Conservation (phyloP, 2,888 invertebrate genomes). For the Odontocolon sp. region DNA sequence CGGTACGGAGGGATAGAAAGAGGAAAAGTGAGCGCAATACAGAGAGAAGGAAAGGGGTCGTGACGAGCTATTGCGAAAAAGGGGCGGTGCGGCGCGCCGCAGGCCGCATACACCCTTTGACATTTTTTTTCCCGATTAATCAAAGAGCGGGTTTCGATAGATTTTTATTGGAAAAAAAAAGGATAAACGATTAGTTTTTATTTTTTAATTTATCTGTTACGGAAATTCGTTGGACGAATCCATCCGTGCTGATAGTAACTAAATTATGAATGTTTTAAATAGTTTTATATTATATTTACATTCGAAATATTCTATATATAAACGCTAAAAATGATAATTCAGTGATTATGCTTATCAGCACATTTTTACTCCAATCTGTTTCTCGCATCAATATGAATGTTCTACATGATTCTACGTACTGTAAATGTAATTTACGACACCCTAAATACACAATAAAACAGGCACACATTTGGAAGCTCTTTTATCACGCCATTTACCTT, state of each 20-base stretch:
- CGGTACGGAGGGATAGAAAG: slow-evolving; percentile 50
- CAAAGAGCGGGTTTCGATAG: slow-evolving; percentile 51
- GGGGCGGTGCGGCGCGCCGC: slow-evolving; percentile 51
- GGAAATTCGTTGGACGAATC: too few relatives aligned
- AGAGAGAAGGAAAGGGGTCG: slow-evolving; percentile 45
- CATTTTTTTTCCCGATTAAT: slow-evolving; percentile 43
- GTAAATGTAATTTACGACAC: not conserved
- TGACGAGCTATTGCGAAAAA: slow-evolving; percentile 5
- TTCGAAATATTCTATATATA: too few relatives aligned
- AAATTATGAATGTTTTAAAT: too few relatives aligned
- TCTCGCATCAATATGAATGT: too few relatives aligned
- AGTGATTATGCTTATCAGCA: too few relatives aligned
- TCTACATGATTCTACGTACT: too few relatives aligned
- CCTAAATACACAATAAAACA: slow-evolving; percentile 1
- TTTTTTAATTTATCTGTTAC: not conserved
- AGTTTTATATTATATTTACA: too few relatives aligned
- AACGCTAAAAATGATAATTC: too few relatives aligned
- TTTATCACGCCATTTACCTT: slow-evolving; percentile 10
- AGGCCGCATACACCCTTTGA: slow-evolving; percentile 51
- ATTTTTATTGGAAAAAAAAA: slow-evolving; percentile 42
- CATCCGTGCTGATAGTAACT: too few relatives aligned
- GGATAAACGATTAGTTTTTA: not conserved
- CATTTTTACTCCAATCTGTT: too few relatives aligned
- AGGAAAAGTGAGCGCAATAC: slow-evolving; percentile 64
- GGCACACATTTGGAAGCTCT: not conserved